phyloP scores from a whole-genome alignment of 2,113 vertebrate genomes.

The Nesoenas mayeri region DNA sequence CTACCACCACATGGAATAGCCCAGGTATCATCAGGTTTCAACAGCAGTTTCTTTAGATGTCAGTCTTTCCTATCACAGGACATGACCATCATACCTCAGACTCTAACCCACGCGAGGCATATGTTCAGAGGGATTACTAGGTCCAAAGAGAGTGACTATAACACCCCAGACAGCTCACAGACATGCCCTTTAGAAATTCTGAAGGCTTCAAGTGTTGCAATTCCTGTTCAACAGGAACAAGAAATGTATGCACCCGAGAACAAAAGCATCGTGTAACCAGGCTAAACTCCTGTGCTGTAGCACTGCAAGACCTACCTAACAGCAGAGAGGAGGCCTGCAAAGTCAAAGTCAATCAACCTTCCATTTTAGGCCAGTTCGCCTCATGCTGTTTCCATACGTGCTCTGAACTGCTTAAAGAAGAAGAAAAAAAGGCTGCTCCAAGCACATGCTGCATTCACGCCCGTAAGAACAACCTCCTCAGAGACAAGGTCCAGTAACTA shows the following conservation, averaged over 20 bases:
- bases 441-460: not conserved
- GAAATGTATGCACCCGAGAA: not conserved
- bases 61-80: not conserved
- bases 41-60: not conserved
- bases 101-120: not conserved
- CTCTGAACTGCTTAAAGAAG: not conserved
- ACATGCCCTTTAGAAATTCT: not conserved
- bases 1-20: not conserved
- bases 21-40: not conserved
- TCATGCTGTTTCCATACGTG: accelerated
- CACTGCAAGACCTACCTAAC: not conserved
- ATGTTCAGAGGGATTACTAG: not conserved
- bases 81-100: not conserved
- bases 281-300: not conserved
- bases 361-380: constrained; percentile 4
- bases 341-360: constrained; percentile 2
- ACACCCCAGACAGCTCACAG: not conserved
- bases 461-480: accelerated
- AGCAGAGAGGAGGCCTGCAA: not conserved
- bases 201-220: not conserved
- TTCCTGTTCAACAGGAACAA: constrained; percentile 38
- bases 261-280: not conserved
- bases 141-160: not conserved
- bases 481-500: not conserved
- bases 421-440: not conserved